phyloP scores from a whole-genome alignment of 2,113 vertebrate species.

The Fukomys damarensis region DNA sequence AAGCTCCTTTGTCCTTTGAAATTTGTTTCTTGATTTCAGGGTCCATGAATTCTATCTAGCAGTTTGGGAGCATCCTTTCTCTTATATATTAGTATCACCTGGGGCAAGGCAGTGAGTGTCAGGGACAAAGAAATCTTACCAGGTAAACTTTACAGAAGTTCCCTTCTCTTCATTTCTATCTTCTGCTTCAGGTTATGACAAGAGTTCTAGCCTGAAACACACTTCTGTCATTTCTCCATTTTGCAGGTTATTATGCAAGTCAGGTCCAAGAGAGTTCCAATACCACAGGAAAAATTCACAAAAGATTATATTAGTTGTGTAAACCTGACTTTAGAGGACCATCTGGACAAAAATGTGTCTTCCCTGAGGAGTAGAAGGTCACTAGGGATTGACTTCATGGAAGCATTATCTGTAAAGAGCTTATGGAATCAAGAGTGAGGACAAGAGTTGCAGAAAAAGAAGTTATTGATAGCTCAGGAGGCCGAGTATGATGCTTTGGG shows the following conservation, averaged over 20 bases:
- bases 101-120: background rate
- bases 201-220: background rate
- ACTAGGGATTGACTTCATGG: conserved; percentile 24
- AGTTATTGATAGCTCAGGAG: conserved; percentile 68
- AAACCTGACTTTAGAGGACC: conserved; percentile 12
- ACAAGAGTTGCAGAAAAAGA: conserved; percentile 21
- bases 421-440: conserved; percentile 59
- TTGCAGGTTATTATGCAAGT: background rate
- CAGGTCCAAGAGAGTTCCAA: background rate
- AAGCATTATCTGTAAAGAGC: conserved; percentile 62
- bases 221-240: background rate
- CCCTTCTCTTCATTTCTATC: background rate
- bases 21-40: background rate
- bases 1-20: background rate
- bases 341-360: background rate
- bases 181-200: background rate
- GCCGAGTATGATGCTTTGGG: conserved; percentile 39
- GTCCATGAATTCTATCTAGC: background rate
- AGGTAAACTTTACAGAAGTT: background rate
- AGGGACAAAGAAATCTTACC: background rate
- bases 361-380: conserved; percentile 38
- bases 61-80: background rate
- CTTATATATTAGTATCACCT: background rate
- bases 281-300: background rate
- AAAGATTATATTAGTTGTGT: conserved; percentile 7